Percentiles rank a stretch among this genome's conserved stretches.
Conservation (phyloP, 2,888 invertebrate genomes). For the Myopa testacea region DNA sequence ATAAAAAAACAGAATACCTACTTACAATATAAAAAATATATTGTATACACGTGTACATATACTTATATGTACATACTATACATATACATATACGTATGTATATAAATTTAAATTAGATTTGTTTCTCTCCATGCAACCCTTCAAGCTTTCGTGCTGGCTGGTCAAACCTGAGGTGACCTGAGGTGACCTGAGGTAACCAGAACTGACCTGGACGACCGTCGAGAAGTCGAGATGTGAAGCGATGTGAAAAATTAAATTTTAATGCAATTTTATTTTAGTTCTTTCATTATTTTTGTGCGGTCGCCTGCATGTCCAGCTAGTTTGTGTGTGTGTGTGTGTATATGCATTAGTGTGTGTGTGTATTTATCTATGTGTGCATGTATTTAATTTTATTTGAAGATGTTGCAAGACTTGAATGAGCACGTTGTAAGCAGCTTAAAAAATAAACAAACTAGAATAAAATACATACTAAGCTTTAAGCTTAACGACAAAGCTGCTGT, state of each 20-base stretch:
- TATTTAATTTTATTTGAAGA: slow-evolving; percentile 33
- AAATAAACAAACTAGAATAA: background rate
- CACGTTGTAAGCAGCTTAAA: slow-evolving; percentile 32
- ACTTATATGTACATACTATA: too few species aligned
- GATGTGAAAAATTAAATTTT: slow-evolving; percentile 37
- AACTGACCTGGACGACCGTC: background rate
- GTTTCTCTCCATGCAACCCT: too few species aligned
- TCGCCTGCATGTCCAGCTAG: background rate
- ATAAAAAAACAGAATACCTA: background rate
- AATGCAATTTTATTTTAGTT: slow-evolving; percentile 19
- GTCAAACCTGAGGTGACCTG: background rate
- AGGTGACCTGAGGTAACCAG: background rate
- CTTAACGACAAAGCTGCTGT: background rate
- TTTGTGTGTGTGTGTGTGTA: background rate
- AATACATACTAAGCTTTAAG: slow-evolving; percentile 17
- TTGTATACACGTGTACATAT: too few species aligned
- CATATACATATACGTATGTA: too few species aligned
- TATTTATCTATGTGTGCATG: slow-evolving; percentile 39
- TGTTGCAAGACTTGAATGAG: slow-evolving; percentile 24
- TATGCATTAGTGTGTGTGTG: background rate
- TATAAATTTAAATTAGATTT: too few species aligned
- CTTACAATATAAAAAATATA: too few species aligned
- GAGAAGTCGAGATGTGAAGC: slow-evolving; percentile 15
- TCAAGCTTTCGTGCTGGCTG: background rate
- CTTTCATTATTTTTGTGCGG: background rate